Base-by-base conservation (phyloP, 2,888 invertebrate genomes). In the Apotomis capreana region DNA sequence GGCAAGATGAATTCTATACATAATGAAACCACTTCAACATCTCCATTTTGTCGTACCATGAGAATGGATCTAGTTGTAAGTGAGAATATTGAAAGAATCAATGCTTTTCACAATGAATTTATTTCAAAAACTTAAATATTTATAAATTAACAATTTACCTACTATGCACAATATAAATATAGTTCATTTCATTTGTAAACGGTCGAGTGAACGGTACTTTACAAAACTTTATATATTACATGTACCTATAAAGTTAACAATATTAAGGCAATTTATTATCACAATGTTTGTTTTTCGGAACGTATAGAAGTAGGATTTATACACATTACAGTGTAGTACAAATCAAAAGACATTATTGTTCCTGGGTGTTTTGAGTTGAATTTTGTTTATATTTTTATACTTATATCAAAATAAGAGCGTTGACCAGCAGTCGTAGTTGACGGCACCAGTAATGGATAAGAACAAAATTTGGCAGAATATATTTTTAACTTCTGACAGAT, bases 181-280 rank as follows among this genome's bases (percentile, higher is more conserved):
- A 63, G 59, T 69, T 73, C 51, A 83, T 79, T 78, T 70, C 78
- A 78, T 81, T 78, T 83, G 80, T 79, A 81, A 78, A 78, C 78
- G 74, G 78, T 77, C 76, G 73, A 74, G 75, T 77, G 78, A 67
- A 75, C 69, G 76, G 78, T 76, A 76, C 44, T 68, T 72, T 75
- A 75, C 69, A 75, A 77, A 75, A 77, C 15, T 60, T 69, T 70
- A 75, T 74, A 75, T 74, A 65, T 57, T 68, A 68, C 55, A 67
- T 65, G 61, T 68, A n/a, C n/a, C n/a, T n/a, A n/a, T n/a, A 63
- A 72, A 68, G 71, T 71, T 71, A 71, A 71, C 67, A 68, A 72
- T 72, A 72, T 78, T 80, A 90, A 89, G 91, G 89, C 89, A 90
- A 87, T 87, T 84, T 86, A 74, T 86, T 91, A 91, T 91, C 91